Percentiles rank a stretch among this genome's conserved stretches.
Conservation (phyloP, 2,797 vertebrate species). For the Apodemus agrarius region DNA sequence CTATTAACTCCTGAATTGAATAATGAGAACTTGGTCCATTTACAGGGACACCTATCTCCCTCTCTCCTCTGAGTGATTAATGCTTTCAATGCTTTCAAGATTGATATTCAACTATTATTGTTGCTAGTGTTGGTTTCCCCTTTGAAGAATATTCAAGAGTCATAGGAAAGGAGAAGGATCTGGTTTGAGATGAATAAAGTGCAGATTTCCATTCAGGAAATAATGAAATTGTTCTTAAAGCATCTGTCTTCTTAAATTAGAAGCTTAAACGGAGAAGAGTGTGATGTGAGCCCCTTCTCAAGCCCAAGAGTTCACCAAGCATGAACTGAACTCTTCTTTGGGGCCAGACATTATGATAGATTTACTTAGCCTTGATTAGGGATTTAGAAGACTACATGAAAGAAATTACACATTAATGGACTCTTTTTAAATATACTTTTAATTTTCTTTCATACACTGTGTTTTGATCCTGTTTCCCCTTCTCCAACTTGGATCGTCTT, state of each 20-base stretch:
- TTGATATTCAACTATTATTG: neutral
- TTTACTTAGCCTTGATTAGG: neutral
- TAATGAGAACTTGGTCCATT: neutral
- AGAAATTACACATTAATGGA: neutral
- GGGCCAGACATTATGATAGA: neutral
- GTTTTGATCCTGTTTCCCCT: neutral
- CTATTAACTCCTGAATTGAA: neutral
- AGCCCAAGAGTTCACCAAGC: neutral
- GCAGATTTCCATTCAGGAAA: neutral
- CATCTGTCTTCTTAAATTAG: conserved; percentile 14
- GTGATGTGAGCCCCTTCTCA: neutral
- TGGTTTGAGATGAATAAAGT: neutral
- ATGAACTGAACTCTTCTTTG: neutral
- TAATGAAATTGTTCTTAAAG: conserved; percentile 6
- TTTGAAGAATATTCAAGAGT: neutral
- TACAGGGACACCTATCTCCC: neutral
- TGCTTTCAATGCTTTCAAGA: neutral
- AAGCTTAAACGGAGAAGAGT: neutral
- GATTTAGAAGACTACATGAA: neutral
- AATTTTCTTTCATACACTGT: neutral
- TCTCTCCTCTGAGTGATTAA: neutral
- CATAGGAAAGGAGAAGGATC: neutral
- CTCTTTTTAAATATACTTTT: neutral
- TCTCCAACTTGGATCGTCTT: neutral
- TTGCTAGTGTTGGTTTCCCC: neutral